Conservation (phyloP, 1,140 invertebrate species). For the Drosophila dunni region DNA sequence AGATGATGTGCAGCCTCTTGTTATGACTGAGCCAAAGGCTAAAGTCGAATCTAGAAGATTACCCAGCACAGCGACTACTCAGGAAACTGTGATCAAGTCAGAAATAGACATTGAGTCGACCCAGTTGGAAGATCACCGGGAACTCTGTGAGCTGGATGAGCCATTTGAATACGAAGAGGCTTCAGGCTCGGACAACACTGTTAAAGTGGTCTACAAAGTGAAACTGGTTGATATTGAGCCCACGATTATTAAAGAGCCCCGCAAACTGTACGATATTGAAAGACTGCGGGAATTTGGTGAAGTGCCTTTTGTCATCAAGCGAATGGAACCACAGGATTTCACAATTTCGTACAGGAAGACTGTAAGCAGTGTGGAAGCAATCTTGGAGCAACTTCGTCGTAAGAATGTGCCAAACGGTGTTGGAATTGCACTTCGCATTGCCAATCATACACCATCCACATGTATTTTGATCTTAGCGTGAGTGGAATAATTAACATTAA, state of each 20-base stretch:
- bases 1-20: not conserved
- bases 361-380: conserved; percentile 18
- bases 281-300: conserved; percentile 45
- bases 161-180: conserved; percentile 1
- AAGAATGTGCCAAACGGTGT: conserved; percentile 44
- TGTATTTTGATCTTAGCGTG: conserved; percentile 65
- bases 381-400: conserved; percentile 38
- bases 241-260: not conserved
- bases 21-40: not conserved
- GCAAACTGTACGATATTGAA: conserved; percentile 55
- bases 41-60: not conserved
- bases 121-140: conserved; percentile 4
- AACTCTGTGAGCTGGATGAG: not conserved
- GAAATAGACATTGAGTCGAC: conserved; percentile 31
- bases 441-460: conserved; percentile 61
- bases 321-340: conserved; percentile 58
- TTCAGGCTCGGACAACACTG: not conserved
- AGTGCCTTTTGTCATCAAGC: conserved; percentile 65
- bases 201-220: conserved; percentile 11
- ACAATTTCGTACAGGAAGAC: conserved; percentile 50
- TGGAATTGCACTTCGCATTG: conserved; percentile 65
- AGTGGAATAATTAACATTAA: not conserved
- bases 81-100: conserved; percentile 17
- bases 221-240: conserved; percentile 17
- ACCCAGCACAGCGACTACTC: not conserved